Conservation (phyloP, 2,113 vertebrate genomes). For the Mesocricetus auratus region DNA sequence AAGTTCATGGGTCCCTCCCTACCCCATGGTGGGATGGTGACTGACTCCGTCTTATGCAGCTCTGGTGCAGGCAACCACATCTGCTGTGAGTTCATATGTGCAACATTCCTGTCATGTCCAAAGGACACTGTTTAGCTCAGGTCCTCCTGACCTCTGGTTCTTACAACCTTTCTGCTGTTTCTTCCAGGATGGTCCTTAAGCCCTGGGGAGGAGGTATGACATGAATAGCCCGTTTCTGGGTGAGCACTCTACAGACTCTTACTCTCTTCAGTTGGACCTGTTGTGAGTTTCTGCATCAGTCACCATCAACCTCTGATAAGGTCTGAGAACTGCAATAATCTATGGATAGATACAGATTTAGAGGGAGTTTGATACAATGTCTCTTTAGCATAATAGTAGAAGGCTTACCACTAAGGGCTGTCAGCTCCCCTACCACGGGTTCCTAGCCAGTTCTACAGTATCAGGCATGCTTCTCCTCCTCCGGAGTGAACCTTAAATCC, state of each 20-base stretch:
- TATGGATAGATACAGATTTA: background rate
- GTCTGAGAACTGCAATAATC: background rate
- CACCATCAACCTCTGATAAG: background rate
- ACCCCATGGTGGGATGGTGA: background rate
- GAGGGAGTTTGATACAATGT: background rate
- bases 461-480: background rate
- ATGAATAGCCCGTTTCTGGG: background rate
- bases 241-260: background rate
- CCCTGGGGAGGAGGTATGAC: background rate
- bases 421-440: background rate
- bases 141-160: background rate
- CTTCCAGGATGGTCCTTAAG: background rate
- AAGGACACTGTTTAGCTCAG: background rate
- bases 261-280: background rate
- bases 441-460: background rate
- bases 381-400: background rate
- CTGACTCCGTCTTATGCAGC: background rate
- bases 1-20: background rate
- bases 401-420: background rate
- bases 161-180: background rate
- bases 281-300: background rate
- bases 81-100: background rate
- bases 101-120: background rate
- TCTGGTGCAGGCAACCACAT: background rate
- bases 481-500: background rate